Percentiles rank a stretch among this genome's conserved stretches.
phyloP scores from a whole-genome alignment of 1,140 invertebrate genomes.

The Drosophila lacertosa region DNA sequence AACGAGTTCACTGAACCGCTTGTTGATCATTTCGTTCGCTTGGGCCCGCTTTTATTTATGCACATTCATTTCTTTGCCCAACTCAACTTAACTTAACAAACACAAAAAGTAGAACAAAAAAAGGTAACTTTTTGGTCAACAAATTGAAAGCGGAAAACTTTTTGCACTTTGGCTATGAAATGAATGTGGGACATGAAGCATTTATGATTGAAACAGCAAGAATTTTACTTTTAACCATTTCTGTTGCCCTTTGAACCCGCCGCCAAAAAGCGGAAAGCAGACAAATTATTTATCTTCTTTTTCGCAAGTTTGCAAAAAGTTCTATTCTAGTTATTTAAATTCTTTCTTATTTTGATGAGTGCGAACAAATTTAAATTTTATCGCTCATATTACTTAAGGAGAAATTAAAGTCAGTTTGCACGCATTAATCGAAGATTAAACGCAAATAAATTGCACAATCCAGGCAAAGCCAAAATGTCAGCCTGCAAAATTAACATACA shows the following conservation, averaged over 20 bases:
- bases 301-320: background rate
- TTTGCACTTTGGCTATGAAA: background rate
- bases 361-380: background rate
- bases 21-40: conserved; percentile 19
- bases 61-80: conserved; percentile 1
- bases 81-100: too few relatives aligned
- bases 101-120: conserved; percentile 11
- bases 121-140: conserved; percentile 12
- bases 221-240: conserved; percentile 17
- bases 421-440: conserved; percentile 42
- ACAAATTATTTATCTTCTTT: background rate
- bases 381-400: background rate
- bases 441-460: conserved; percentile 29
- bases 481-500: conserved; percentile 44
- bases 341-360: background rate
- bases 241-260: conserved; percentile 17
- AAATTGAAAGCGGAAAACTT: conserved; percentile 11
- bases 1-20: conserved; percentile 61
- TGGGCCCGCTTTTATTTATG: conserved; percentile 2
- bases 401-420: conserved; percentile 4
- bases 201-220: conserved; percentile 35
- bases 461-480: conserved; percentile 49
- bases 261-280: background rate
- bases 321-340: background rate
- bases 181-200: conserved; percentile 16